Conservation (phyloP, 2,888 invertebrate genomes). For the Bimastos eiseni region DNA sequence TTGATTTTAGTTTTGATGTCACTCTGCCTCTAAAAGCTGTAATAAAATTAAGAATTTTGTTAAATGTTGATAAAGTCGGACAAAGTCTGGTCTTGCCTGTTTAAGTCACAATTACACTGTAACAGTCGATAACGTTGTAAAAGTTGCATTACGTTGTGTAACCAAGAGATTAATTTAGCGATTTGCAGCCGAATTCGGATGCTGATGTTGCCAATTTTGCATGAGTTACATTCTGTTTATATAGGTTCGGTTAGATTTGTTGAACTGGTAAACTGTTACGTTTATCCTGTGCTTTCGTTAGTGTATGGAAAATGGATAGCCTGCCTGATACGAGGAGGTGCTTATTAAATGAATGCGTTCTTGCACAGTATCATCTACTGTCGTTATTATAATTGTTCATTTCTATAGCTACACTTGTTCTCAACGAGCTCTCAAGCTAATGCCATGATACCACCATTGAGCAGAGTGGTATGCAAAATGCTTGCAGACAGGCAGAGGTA, state of each 20-base stretch:
- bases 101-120: constrained; percentile 4
- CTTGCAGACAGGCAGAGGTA: too few species aligned
- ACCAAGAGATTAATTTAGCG: background rate
- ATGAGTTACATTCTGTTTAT: background rate
- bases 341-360: background rate
- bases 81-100: background rate
- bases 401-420: background rate
- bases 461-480: too few species aligned
- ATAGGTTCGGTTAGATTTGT: constrained; percentile 13
- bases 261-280: background rate
- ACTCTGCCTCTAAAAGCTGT: background rate
- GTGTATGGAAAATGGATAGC: constrained; percentile 3
- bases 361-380: background rate
- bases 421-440: too few species aligned
- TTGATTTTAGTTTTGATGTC: background rate
- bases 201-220: background rate
- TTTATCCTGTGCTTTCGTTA: background rate
- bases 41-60: constrained; percentile 13
- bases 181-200: background rate
- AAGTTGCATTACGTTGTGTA: background rate
- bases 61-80: background rate
- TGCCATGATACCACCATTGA: too few species aligned
- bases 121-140: background rate
- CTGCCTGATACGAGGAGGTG: background rate
- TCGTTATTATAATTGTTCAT: background rate